Conservation (phyloP, 2,888 invertebrate genomes). For the Bellardia pandia region DNA sequence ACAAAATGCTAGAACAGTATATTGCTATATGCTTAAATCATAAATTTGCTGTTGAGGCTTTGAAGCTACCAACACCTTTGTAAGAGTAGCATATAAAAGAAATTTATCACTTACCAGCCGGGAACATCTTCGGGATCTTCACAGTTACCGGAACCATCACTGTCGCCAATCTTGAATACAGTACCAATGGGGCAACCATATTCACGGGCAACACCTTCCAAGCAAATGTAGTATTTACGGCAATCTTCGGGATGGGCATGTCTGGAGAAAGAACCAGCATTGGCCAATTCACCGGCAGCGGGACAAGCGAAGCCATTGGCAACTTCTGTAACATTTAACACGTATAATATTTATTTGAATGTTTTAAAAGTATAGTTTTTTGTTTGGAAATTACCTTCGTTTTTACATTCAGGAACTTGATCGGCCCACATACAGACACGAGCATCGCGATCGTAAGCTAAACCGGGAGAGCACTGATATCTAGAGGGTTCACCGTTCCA, state of each 20-base stretch:
- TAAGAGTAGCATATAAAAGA: not conserved
- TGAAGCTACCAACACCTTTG: constrained; percentile 52
- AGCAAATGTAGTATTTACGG: constrained; percentile 97
- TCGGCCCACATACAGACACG: constrained; percentile 99
- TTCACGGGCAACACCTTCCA: constrained; percentile 95
- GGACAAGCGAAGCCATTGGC: constrained; percentile 95
- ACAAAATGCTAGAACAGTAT: not conserved
- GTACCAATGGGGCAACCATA: constrained; percentile 98
- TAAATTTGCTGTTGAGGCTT: constrained; percentile 29
- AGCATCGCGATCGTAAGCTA: constrained; percentile 96
- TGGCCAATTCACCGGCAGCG: constrained; percentile 90
- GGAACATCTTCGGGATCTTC: constrained; percentile 98
- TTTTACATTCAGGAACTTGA: constrained; percentile 95
- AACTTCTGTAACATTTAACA: constrained; percentile 88
- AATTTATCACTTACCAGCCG: constrained; percentile 91
- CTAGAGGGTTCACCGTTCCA: constrained; percentile 97
- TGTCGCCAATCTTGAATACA: constrained; percentile 96
- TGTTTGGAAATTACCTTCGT: constrained; percentile 88
- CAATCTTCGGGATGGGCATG: constrained; percentile 97
- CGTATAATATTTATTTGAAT: not conserved
- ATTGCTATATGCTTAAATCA: not conserved
- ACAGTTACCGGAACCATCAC: constrained; percentile 96
- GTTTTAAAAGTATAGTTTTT: not conserved
- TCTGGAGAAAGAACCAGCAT: constrained; percentile 95
- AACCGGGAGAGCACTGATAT: constrained; percentile 97